A percentile compares a stretch with the other conserved stretches of the same genome.
phyloP scores from a whole-genome alignment of 2,113 vertebrate species.

The Dromiciops gliroides region DNA sequence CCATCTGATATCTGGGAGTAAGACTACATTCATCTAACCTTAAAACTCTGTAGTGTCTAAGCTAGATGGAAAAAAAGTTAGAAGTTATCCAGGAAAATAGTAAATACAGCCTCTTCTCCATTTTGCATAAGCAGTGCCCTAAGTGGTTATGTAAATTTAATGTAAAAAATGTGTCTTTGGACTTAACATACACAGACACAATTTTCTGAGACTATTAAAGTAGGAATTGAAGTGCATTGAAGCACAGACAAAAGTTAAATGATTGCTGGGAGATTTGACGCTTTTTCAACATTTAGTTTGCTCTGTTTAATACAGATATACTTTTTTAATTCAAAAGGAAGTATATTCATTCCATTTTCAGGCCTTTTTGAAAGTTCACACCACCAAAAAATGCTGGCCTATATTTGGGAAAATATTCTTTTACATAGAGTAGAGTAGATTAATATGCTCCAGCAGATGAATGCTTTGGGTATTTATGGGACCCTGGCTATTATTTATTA shows the following conservation, averaged over 20 bases:
- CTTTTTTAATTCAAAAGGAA: background rate
- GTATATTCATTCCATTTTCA: conserved; percentile 11
- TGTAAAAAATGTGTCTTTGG: background rate
- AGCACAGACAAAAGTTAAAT: conserved; percentile 13
- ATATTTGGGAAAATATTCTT: conserved; percentile 24
- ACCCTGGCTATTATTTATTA: background rate
- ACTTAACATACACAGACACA: conserved; percentile 25
- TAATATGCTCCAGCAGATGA: background rate
- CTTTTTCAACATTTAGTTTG: background rate
- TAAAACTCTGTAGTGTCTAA: background rate
- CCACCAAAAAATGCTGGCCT: background rate
- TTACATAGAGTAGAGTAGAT: background rate
- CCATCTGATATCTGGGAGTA: background rate
- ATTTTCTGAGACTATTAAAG: conserved; percentile 37
- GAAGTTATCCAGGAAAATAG: background rate
- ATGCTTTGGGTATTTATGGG: background rate
- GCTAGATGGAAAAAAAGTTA: background rate
- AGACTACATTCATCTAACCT: conserved; percentile 4
- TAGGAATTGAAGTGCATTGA: conserved; percentile 13
- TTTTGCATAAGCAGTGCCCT: background rate
- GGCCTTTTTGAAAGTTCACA: conserved; percentile 1
- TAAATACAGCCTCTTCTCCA: conserved; percentile 25
- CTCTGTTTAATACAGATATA: conserved; percentile 4
- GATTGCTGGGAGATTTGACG: conserved; percentile 16
- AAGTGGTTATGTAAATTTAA: conserved; percentile 26